phyloP scores from a whole-genome alignment of 2,797 vertebrate species.

The Ceyx erithaca region DNA sequence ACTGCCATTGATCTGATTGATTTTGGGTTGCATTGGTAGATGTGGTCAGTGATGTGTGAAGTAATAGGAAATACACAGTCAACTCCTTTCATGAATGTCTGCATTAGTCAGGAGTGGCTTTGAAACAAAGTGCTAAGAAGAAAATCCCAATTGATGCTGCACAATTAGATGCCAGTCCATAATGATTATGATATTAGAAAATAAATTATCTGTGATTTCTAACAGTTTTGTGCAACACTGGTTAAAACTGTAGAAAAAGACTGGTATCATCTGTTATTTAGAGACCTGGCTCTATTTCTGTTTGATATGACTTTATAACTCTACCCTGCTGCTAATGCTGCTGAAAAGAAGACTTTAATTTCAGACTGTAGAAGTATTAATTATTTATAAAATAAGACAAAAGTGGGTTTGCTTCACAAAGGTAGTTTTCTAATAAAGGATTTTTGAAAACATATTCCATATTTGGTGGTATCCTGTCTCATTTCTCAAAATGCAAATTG shows the following conservation, averaged over 20 bases:
- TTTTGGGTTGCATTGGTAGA: neutral
- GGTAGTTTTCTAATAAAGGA: neutral
- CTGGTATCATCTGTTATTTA: neutral
- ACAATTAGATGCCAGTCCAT: neutral
- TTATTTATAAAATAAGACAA: neutral
- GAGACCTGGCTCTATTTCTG: neutral
- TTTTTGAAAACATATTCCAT: neutral
- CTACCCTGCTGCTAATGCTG: neutral
- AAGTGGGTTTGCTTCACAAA: neutral
- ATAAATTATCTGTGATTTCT: neutral
- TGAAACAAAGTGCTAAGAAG: neutral
- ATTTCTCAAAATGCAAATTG: neutral
- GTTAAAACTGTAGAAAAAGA: neutral
- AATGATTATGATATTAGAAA: neutral
- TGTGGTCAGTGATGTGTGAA: neutral
- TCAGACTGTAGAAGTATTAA: neutral
- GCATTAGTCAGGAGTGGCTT: neutral
- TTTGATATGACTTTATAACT: neutral
- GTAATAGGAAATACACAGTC: neutral
- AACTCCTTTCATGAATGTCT: neutral
- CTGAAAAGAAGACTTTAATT: neutral
- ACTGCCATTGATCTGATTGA: conserved; percentile 21
- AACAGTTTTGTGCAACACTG: neutral
- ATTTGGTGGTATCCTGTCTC: neutral
- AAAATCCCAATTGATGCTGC: neutral